Evolutionary conservation across 2,113 vertebrate species (phyloP).

Genomic region (Maccullochella peelii): DNA sequence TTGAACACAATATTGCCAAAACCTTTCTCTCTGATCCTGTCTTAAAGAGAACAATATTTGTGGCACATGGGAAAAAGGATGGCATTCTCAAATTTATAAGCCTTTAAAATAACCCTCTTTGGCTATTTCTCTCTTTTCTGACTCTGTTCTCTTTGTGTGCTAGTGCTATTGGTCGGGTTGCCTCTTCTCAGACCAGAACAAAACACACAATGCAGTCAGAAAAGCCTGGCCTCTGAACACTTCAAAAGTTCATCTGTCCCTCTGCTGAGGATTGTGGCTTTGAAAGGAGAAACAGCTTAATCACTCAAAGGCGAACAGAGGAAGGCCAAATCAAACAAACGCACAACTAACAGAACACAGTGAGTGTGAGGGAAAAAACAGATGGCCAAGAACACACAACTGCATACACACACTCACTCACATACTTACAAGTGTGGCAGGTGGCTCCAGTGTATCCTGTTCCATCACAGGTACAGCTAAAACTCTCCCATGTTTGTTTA

Average conservation of each 20-base stretch:
- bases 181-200: conserved; percentile 54
- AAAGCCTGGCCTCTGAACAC: conserved; percentile 47
- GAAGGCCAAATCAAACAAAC: conserved; percentile 25
- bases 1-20: conserved; percentile 11
- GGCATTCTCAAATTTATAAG: conserved; percentile 52
- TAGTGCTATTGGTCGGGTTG: conserved; percentile 26
- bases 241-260: conserved; percentile 70
- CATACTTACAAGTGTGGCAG: conserved; percentile 94
- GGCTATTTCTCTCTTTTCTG: neutral
- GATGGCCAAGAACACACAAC: neutral
- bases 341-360: conserved; percentile 1
- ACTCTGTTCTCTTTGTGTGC: conserved; percentile 48
- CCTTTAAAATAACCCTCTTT: conserved; percentile 6
- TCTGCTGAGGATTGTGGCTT: conserved; percentile 51
- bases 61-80: conserved; percentile 32
- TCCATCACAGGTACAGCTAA: conserved; percentile 94
- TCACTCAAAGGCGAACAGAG: conserved; percentile 56
- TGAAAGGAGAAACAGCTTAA: conserved; percentile 50
- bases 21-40: conserved; percentile 12
- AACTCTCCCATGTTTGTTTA: conserved; percentile 95
- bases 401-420: neutral
- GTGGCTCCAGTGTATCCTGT: conserved; percentile 95
- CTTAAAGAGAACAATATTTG: conserved; percentile 43
- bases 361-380: neutral
- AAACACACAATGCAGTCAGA: conserved; percentile 39